Percentiles rank a stretch among this genome's conserved stretches.
phyloP scores from a whole-genome alignment of 1,140 invertebrate genomes.

The Marisa cornuarietis region DNA sequence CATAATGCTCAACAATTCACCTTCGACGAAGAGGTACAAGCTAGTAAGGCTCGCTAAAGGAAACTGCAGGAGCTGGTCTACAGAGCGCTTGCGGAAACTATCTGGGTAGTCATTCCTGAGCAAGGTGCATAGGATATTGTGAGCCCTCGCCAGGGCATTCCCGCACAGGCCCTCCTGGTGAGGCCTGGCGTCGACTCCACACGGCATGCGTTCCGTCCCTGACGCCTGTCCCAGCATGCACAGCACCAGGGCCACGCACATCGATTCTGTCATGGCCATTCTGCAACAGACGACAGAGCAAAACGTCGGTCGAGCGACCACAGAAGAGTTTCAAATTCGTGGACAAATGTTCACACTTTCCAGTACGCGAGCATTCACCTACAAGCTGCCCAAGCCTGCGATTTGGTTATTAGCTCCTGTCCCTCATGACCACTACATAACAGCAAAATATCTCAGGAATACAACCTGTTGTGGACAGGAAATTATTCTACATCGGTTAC shows the following conservation, averaged over 20 bases:
- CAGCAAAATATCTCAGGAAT: too few relatives aligned
- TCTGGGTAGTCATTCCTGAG: neutral
- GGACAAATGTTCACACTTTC: too few relatives aligned
- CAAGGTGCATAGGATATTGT: neutral
- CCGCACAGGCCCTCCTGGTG: constrained; percentile 4
- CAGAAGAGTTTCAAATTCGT: too few relatives aligned
- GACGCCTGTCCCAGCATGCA: neutral
- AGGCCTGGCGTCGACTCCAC: constrained; percentile 3
- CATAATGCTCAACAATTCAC: neutral
- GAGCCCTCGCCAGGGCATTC: neutral
- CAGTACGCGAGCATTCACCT: too few relatives aligned
- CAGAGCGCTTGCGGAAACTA: neutral
- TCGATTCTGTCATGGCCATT: neutral
- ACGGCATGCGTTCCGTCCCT: neutral
- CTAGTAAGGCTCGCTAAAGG: neutral
- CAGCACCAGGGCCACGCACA: neutral
- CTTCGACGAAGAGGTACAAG: neutral
- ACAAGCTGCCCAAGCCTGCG: too few relatives aligned
- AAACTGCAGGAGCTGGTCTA: neutral
- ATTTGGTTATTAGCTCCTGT: too few relatives aligned
- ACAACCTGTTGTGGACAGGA: too few relatives aligned
- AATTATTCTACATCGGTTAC: too few relatives aligned
- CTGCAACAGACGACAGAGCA: neutral
- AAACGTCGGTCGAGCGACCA: neutral
- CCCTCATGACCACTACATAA: too few relatives aligned